phyloP scores from a whole-genome alignment of 2,113 vertebrate species.

The Entomyzon cyanotis region DNA sequence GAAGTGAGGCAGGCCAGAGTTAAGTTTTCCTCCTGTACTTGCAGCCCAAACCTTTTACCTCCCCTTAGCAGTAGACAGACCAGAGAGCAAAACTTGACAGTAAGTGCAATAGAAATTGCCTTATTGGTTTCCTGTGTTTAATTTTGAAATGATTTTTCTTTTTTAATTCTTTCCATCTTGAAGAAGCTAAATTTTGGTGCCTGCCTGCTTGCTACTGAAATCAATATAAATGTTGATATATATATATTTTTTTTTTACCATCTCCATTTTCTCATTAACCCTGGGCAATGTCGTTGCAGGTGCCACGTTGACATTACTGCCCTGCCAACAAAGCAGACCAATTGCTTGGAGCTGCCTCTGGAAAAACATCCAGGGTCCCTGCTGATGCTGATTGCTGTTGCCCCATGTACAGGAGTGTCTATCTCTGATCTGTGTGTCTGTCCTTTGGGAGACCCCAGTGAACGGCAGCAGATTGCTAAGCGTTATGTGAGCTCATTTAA shows the following conservation, averaged over 20 bases:
- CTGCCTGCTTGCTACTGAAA: neutral
- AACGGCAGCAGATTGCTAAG: conserved; percentile 74
- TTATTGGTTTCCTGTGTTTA: neutral
- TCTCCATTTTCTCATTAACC: neutral
- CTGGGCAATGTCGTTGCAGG: conserved; percentile 66
- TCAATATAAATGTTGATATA: neutral
- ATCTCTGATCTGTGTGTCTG: conserved; percentile 85
- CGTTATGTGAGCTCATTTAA: conserved; percentile 81
- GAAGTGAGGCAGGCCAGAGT: conserved; percentile 24
- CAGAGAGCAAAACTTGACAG: neutral
- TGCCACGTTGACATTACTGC: conserved; percentile 85
- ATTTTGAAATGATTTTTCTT: neutral
- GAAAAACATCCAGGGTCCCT: conserved; percentile 79
- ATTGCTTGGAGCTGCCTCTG: conserved; percentile 80
- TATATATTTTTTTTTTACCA: neutral
- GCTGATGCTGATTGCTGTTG: conserved; percentile 82
- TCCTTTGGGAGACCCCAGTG: conserved; percentile 78
- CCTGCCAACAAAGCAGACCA: conserved; percentile 76
- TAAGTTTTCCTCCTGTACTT: neutral
- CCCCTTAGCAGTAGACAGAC: neutral
- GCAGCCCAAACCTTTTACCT: neutral
- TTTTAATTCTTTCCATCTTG: neutral
- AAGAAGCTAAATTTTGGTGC: neutral
- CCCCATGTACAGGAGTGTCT: conserved; percentile 84
- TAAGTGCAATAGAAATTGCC: neutral